phyloP scores from a whole-genome alignment of 2,888 invertebrate species.

The Mellilla xanthometata region DNA sequence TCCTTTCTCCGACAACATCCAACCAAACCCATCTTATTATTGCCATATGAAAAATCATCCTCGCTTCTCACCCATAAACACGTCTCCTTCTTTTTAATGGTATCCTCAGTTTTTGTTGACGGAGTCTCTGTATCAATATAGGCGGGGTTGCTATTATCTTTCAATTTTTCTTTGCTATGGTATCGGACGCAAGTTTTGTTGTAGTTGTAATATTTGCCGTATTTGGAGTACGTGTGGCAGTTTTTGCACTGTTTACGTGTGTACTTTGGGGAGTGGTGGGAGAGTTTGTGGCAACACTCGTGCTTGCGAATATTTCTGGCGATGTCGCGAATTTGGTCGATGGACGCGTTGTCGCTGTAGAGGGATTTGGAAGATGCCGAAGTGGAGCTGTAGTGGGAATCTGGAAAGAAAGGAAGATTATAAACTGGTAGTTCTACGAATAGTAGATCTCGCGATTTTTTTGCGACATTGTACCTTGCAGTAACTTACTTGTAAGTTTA shows the following conservation, averaged over 20 bases:
- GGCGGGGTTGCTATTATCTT: slow-evolving; percentile 36
- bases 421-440: too few species aligned
- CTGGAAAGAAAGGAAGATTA: slow-evolving; percentile 43
- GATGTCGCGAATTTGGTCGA: slow-evolving; percentile 89
- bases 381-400: slow-evolving; percentile 67
- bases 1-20: slow-evolving; percentile 60
- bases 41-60: slow-evolving; percentile 61
- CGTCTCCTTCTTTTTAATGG: slow-evolving; percentile 61
- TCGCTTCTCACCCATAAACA: slow-evolving; percentile 68
- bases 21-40: slow-evolving; percentile 52
- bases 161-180: slow-evolving; percentile 53
- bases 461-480: too few species aligned
- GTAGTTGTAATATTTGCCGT: slow-evolving; percentile 74
- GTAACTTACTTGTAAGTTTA: too few species aligned
- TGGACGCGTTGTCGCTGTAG: slow-evolving; percentile 79
- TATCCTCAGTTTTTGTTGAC: slow-evolving; percentile 44
- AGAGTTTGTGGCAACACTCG: slow-evolving; percentile 84
- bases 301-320: slow-evolving; percentile 91
- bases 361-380: slow-evolving; percentile 81
- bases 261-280: slow-evolving; percentile 74
- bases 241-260: slow-evolving; percentile 76
- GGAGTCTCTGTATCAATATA: slow-evolving; percentile 42
- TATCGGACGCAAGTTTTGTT: slow-evolving; percentile 72
- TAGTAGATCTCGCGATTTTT: too few species aligned
- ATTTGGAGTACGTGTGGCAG: slow-evolving; percentile 67